Conservation (phyloP, 1,140 invertebrate genomes). For the Scaptomyza pallida region DNA sequence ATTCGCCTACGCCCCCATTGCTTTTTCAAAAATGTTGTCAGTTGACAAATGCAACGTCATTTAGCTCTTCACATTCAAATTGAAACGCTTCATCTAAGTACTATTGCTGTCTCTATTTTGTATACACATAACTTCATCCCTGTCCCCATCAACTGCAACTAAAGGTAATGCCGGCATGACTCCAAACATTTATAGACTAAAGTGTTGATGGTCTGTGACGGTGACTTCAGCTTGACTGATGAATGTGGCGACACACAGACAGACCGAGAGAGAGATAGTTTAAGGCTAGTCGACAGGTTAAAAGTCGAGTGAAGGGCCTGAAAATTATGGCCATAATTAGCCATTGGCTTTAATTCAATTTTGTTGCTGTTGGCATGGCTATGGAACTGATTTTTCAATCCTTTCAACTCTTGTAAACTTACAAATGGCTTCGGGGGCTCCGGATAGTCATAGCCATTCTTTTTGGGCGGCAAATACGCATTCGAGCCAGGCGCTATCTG, state of each 20-base stretch:
- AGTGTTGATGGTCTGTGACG: slow-evolving; percentile 18
- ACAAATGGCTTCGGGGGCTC: slow-evolving; percentile 77
- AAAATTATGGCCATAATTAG: slow-evolving; percentile 69
- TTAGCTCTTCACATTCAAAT: slow-evolving; percentile 48
- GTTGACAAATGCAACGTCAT: slow-evolving; percentile 56
- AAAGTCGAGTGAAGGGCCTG: slow-evolving; percentile 39
- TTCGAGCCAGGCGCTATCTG: slow-evolving; percentile 85
- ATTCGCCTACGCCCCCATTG: slow-evolving; percentile 9
- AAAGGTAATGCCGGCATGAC: slow-evolving; percentile 42
- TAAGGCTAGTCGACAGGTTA: slow-evolving; percentile 15
- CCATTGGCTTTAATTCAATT: slow-evolving; percentile 64
- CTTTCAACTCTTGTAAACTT: slow-evolving; percentile 32
- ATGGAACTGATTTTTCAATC: too few species aligned
- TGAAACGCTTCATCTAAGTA: slow-evolving; percentile 3
- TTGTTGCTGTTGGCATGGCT: slow-evolving; percentile 14
- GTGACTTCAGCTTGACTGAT: slow-evolving; percentile 32
- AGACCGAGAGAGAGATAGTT: background rate
- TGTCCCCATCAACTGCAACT: slow-evolving; percentile 14
- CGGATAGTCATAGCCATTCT: slow-evolving; percentile 84
- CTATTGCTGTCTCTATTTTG: background rate
- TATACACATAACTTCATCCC: background rate
- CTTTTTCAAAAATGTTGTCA: slow-evolving; percentile 45
- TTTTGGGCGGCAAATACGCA: slow-evolving; percentile 86
- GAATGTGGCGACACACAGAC: slow-evolving; percentile 25
- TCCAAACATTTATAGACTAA: slow-evolving; percentile 29